Conservation (phyloP, 2,797 vertebrate species). For the Bucorvus abyssinicus region DNA sequence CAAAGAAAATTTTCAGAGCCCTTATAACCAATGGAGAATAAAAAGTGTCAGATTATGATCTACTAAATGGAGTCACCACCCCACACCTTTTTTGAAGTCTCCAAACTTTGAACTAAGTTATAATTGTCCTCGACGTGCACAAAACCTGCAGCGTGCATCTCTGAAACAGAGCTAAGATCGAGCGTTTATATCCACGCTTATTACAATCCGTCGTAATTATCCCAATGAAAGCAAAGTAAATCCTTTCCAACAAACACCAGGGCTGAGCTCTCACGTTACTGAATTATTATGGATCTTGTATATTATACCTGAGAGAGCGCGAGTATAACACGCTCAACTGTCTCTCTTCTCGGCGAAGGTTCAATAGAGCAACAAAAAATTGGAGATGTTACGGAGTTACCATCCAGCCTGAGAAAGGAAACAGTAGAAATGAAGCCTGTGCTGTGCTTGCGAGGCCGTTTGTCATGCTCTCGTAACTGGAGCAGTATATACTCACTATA, state of each 20-base stretch:
- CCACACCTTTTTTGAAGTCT: not conserved
- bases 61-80: not conserved
- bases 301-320: not conserved
- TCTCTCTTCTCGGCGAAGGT: not conserved
- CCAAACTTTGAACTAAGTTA: not conserved
- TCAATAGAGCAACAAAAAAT: constrained; percentile 2
- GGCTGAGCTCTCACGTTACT: not conserved
- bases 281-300: constrained; percentile 37
- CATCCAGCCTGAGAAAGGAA: constrained; percentile 4
- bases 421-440: not conserved
- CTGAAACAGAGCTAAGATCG: not conserved
- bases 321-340: not conserved
- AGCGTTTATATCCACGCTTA: not conserved
- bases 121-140: not conserved
- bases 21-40: not conserved
- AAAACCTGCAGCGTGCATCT: not conserved
- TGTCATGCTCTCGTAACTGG: not conserved
- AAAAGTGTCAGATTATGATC: not conserved
- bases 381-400: not conserved
- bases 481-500: not conserved
- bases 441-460: not conserved
- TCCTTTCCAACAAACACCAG: constrained; percentile 3
- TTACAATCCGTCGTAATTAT: not conserved
- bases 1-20: not conserved
- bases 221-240: constrained; percentile 16